phyloP scores from a whole-genome alignment of 2,888 invertebrate genomes.

The Brachypterus glaber region DNA sequence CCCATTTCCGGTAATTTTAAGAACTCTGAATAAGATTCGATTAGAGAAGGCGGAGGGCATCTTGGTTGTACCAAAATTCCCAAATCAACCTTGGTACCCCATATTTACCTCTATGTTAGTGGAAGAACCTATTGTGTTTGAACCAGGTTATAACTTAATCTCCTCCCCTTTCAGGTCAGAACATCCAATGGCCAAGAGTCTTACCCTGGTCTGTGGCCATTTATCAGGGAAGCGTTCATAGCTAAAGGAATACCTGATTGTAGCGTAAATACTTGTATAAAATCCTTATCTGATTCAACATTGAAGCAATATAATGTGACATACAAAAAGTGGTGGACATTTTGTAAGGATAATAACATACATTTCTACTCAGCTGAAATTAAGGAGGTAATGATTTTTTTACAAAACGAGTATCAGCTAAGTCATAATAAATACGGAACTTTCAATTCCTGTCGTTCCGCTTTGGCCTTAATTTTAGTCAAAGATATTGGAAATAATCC shows the following conservation, averaged over 20 bases:
- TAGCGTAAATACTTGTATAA: conserved; percentile 16
- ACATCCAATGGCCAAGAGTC: too few relatives aligned
- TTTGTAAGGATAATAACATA: background rate
- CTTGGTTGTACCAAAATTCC: too few relatives aligned
- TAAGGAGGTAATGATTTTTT: background rate
- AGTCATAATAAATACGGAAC: background rate
- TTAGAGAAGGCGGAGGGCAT: too few relatives aligned
- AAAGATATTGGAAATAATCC: background rate
- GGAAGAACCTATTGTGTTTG: too few relatives aligned
- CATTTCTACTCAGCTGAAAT: background rate
- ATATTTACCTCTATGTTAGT: too few relatives aligned
- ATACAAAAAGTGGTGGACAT: background rate
- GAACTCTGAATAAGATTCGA: too few relatives aligned
- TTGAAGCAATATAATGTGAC: conserved; percentile 10
- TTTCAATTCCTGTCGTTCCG: background rate
- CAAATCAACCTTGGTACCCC: too few relatives aligned
- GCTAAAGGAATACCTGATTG: conserved; percentile 13
- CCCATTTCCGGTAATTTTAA: too few relatives aligned
- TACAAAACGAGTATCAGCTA: conserved; percentile 1
- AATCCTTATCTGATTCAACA: conserved; percentile 20
- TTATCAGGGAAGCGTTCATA: conserved; percentile 21
- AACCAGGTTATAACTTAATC: too few relatives aligned
- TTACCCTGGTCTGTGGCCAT: conserved; percentile 22
- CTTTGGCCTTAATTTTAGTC: background rate
- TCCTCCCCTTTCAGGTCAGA: too few relatives aligned